Base-by-base conservation (phyloP, 2,797 vertebrate species). In the Percopsis omiscomaycus region DNA sequence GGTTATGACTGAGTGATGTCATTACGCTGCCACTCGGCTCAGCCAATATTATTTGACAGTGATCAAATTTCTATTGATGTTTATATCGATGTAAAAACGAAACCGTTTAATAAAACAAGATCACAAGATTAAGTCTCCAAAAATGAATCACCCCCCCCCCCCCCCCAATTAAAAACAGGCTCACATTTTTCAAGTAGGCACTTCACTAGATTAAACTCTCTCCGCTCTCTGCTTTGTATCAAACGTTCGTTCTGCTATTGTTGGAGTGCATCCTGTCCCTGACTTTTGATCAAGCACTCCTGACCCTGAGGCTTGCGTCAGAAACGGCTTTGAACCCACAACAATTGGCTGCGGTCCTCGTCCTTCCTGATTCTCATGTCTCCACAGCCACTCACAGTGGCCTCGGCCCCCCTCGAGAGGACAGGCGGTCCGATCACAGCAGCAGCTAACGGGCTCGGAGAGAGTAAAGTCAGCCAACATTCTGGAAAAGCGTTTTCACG, bases 191-290 rank as follows among this genome's bases (percentile, higher is more conserved):
- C 68, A n/a, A 80, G 65, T 68, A 15, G 64, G 68, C 61, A 67
- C 72, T 69, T 74, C 55, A 64, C 70, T 44, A 30, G 61, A 81
- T 75, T 72, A 79, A 83, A 68, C 71, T 15, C 46, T 58, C 55
- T 71, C 68, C 66, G 68, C 77, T 83, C 55, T 73, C 61, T 71
- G 59, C 75, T 62, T 37, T 37, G 32, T 37, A 37, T 5, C 32
- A 37, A 37, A 37, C 32, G 5, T 37, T 37, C 32, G 32, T 22
- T 22, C 22, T 22, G 1, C 22, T 22, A 22, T 22, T 22, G 22
- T 22, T 22, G 22, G 22, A 22, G 22, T 59, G 52, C 13, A 29
- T 79, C 69, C 42, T 64, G 6, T 75, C 52, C 59, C 69, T 44
- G 14, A 61, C 68, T 73, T 49, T 29, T 52, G 13, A 8, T 49